Evolutionary conservation across 2,888 invertebrate species (phyloP), one percentile per base, ranked within the genome.

Genomic region (Auanema sp.): DNA sequence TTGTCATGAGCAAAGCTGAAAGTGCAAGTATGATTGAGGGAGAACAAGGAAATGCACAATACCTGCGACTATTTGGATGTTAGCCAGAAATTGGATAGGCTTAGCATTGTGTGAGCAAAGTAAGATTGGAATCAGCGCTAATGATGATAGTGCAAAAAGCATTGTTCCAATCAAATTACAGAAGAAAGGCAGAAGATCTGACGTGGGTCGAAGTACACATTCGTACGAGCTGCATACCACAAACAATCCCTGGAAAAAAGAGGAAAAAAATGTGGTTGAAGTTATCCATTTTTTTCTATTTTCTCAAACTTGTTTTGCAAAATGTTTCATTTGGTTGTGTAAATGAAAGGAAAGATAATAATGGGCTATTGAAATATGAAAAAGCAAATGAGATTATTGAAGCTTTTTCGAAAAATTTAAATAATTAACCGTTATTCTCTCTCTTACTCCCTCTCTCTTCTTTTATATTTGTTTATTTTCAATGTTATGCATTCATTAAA

Each of bases 51-150:
- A 10, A 47, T 47, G 47, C 21, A 47, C 47, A 3, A 14, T 14
- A 51, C 60, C 60, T 23, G 60, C 60, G 23, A 60, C 23, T n/a
- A 60, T 60, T 47, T 60, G 60, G 23, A 55, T 44, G 42, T 60
- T 60, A 18, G 60, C 54, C 18, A 60, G 53, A 47, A 47, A 60
- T 44, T 60, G 60, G 16, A 60, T 60, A 10, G 54, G 60, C 12
- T 44, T 43, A 25, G 53, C 47, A 47, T 51, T 54, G 16, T 41
- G 16, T 1, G 60, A 54, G 11, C 49, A 51, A 14, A 53, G 55
- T 16, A 60, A 25, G 24, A 55, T 60, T 44, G 60, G 60, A 33
- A 60, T 24, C 16, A 60, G 24, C 49, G 51, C 49, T 10, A 60
- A 47, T 14, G 60, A 53, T 16, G 60, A 60, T 18, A 53, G 40